Percentiles rank a stretch among this genome's conserved stretches.
Conservation (phyloP, 2,888 invertebrate species). For the Eubasilissa splendida region DNA sequence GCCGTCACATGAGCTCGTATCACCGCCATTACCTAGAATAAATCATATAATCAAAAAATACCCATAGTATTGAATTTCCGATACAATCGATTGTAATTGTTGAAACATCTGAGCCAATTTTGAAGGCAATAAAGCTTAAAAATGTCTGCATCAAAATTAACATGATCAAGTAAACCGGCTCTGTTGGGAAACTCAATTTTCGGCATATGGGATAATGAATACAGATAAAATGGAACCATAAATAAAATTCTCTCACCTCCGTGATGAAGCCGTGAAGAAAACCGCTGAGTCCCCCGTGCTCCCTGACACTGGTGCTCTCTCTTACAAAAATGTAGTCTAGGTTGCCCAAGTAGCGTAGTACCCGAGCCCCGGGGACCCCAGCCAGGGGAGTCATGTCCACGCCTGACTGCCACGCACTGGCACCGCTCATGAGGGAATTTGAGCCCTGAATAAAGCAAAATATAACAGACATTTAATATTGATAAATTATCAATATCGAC, state of each 20-base stretch:
- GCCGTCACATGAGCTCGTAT: conserved; percentile 94
- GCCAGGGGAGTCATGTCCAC: conserved; percentile 88
- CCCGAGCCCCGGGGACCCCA: conserved; percentile 83
- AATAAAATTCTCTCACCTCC: conserved; percentile 73
- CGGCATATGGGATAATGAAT: no score
- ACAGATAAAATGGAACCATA: no score
- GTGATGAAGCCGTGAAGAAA: conserved; percentile 95
- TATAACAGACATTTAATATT: not conserved
- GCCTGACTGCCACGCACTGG: conserved; percentile 74
- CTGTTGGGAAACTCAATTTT: no score
- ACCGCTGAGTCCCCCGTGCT: conserved; percentile 93
- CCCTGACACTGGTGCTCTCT: conserved; percentile 93
- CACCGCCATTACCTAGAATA: conserved; percentile 82
- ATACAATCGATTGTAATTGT: no score
- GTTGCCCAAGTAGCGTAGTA: conserved; percentile 89
- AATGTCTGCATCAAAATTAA: no score
- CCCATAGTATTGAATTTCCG: not conserved
- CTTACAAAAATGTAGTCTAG: conserved; percentile 95
- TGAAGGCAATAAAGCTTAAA: no score
- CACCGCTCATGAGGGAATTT: conserved; percentile 49
- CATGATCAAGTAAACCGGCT: no score
- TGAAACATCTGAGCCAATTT: no score
- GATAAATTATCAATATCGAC: no score
- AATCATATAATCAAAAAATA: conserved; percentile 2
- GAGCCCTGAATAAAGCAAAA: not conserved